Base-by-base conservation (phyloP, 2,888 invertebrate species). In the Leucania comma region DNA sequence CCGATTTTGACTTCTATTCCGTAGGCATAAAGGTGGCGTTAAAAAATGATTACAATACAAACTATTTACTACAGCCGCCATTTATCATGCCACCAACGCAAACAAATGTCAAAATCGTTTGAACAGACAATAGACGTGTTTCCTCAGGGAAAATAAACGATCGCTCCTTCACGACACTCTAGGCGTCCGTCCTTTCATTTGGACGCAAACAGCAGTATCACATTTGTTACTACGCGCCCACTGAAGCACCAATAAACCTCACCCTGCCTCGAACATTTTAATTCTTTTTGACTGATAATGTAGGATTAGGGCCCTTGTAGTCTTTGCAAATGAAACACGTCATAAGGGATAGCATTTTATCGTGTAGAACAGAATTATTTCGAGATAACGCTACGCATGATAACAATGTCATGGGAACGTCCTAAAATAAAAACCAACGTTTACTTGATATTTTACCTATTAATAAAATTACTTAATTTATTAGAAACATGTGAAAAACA, bases 321-420 rank as follows among this genome's bases (percentile, higher is more conserved):
- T 56, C 59, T 80, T 14, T 42, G 51, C 22, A 48, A 58, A 78
- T 59, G 8, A 78, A 38, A 50, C 9, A 32, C 48, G 48, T 72
- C 42, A 57, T 72, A 26, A 3, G 5, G 12, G 24, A 77, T 54
- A 71, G 1, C 26, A n/a, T 2, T 68, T 50, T 50, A 68, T 75
- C 54, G 4, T 4, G 4, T 4, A 24, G 20, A 54, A 38, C 35
- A 24, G 14, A 48, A 75, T 54, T 9, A 24, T 38, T 48, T 22
- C n/a, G n/a, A 29, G 8, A 74, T 53, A 17, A 48, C 14, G 20
- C n/a, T 68, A n/a, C 9, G 35, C 29, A 0, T 38, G 35, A 35
- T 12, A 22, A 3, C 26, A 53, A 6, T 35, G 20, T 20, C 20
- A 6, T 32, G 65, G 9, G 20, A 5, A 46, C 20, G 14, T 59